Evolutionary conservation across 1,140 invertebrate genomes (phyloP).

Genomic region (Caenorhabditis latens): DNA sequence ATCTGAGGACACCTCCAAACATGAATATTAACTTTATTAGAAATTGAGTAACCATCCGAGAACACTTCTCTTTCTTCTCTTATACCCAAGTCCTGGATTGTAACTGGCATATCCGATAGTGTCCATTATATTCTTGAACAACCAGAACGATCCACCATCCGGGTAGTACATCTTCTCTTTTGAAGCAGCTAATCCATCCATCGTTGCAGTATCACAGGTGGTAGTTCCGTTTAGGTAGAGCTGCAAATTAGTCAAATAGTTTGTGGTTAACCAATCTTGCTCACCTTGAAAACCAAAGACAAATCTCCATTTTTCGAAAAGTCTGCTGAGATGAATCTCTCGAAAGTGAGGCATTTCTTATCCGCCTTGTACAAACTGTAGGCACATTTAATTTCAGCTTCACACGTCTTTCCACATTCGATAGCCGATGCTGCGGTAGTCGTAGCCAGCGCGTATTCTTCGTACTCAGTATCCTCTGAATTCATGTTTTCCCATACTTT

Average conservation of each 20-base stretch:
- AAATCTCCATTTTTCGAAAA: conserved; percentile 28
- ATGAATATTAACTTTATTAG: conserved; percentile 8
- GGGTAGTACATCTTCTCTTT: conserved; percentile 51
- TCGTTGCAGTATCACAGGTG: neutral
- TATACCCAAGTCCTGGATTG: conserved; percentile 30
- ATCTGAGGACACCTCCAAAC: neutral
- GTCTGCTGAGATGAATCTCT: conserved; percentile 22
- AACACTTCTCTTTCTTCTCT: conserved; percentile 51
- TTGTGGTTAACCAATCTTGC: neutral
- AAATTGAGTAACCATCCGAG: conserved; percentile 24
- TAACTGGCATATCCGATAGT: conserved; percentile 11
- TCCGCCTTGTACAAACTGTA: conserved; percentile 13
- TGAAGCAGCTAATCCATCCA: conserved; percentile 2
- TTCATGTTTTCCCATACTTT: conserved; percentile 21
- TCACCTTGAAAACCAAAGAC: conserved; percentile 27
- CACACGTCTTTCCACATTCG: neutral
- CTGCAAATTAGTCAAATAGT: neutral
- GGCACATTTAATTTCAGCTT: conserved; percentile 20
- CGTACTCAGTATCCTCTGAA: neutral
- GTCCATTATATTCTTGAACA: conserved; percentile 15
- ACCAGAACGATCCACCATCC: conserved; percentile 32
- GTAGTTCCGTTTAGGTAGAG: conserved; percentile 16
- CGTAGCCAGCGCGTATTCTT: neutral
- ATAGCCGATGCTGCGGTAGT: neutral
- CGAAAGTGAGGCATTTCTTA: conserved; percentile 10